phyloP scores from a whole-genome alignment of 2,113 vertebrate genomes.

The Platycercus adscitus region DNA sequence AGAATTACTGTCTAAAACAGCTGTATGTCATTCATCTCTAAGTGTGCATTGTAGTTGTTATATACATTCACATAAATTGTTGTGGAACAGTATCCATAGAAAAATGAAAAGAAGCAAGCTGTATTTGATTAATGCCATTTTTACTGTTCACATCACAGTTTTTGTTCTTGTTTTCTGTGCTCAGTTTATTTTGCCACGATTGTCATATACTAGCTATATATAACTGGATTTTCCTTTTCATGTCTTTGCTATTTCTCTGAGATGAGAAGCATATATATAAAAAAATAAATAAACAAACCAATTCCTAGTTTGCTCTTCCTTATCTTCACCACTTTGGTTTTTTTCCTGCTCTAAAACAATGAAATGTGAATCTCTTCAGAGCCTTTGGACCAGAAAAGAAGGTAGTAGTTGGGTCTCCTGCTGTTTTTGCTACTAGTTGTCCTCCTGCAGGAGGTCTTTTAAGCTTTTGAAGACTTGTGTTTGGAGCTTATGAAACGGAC shows the following conservation, averaged over 20 bases:
- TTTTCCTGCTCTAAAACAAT: neutral
- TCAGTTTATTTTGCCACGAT: neutral
- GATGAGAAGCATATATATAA: neutral
- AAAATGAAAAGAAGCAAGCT: neutral
- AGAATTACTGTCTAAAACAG: neutral
- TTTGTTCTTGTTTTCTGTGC: neutral
- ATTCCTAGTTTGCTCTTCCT: neutral
- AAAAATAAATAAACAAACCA: neutral
- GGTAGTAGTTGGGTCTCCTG: neutral
- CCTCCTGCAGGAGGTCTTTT: neutral
- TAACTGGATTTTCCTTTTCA: slow-evolving; percentile 38
- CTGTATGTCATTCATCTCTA: neutral
- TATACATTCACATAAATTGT: neutral
- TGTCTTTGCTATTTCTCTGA: neutral
- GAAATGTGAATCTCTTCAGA: neutral
- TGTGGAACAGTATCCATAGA: neutral
- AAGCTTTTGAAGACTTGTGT: neutral
- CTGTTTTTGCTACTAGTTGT: slow-evolving; percentile 10
- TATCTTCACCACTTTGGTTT: neutral
- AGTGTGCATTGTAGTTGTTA: neutral
- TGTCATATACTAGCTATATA: neutral
- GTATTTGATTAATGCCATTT: neutral
- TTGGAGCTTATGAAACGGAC: neutral
- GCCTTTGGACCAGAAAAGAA: slow-evolving; percentile 15
- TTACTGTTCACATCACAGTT: neutral